These are phyloP conservation scores for Australoheros facetus DNA, from an alignment of 2,797 vertebrate species.

Conservation along the genomic window DNA sequence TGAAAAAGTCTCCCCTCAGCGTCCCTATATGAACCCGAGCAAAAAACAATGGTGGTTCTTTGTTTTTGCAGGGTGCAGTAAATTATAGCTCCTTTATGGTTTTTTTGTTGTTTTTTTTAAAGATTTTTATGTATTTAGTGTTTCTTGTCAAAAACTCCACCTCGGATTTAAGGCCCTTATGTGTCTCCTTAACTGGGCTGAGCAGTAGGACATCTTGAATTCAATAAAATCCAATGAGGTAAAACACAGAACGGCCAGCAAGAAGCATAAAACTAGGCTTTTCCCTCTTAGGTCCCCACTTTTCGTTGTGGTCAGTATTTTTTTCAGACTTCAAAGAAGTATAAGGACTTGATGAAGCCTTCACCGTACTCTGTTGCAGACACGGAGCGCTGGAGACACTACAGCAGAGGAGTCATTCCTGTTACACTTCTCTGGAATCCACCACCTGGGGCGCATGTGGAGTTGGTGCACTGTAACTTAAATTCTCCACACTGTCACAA, in stretches of 20 bases:
- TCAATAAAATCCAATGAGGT: not conserved
- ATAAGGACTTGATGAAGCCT: not conserved
- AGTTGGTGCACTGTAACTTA: not conserved
- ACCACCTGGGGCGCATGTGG: not conserved
- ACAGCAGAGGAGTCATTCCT: not conserved
- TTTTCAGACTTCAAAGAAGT: not conserved
- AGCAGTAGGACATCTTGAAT: not conserved
- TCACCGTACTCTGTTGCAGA: not conserved
- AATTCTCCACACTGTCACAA: not conserved
- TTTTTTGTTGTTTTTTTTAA: not conserved
- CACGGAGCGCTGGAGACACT: not conserved
- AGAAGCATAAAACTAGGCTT: not conserved
- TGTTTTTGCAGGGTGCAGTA: not conserved
- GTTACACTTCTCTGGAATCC: not conserved
- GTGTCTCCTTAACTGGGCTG: not conserved
- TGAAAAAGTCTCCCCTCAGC: constrained; percentile 60
- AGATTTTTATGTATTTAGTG: no score
- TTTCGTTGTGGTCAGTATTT: not conserved
- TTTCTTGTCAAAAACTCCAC: no score
- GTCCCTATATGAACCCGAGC: constrained; percentile 39
- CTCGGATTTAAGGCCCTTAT: not conserved
- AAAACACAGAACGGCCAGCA: no score
- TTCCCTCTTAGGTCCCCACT: not conserved
- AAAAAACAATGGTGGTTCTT: constrained; percentile 32
- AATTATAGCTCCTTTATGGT: not conserved